These are phyloP conservation scores for Nematostella vectensis DNA, from an alignment of 92 coral and sea anemone genomes.

Conservation along the genomic window DNA sequence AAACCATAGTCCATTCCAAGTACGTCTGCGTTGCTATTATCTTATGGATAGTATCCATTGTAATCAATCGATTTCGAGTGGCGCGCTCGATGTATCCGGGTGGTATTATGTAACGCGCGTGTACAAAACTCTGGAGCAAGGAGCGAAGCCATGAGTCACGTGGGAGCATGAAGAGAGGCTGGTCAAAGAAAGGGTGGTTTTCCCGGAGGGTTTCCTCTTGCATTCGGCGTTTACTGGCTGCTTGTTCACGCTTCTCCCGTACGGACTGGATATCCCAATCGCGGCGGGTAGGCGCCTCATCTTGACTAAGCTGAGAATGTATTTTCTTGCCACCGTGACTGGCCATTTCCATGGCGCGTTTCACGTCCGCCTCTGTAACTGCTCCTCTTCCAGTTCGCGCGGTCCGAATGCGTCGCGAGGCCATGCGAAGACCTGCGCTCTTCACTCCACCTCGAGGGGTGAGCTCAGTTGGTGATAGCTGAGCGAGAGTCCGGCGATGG, in stretches of 20 bases:
- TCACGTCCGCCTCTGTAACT: constrained; percentile 48
- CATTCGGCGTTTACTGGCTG: constrained; percentile 61
- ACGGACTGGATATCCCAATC: constrained; percentile 86
- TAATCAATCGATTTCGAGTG: constrained; percentile 66
- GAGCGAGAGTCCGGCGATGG: constrained; percentile 59
- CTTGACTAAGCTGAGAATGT: constrained; percentile 53
- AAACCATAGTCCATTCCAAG: constrained; percentile 90
- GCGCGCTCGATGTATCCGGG: constrained; percentile 71
- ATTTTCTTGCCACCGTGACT: constrained; percentile 53
- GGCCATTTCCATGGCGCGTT: constrained; percentile 52
- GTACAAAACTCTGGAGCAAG: constrained; percentile 71
- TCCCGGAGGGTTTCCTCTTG: constrained; percentile 95
- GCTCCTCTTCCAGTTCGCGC: constrained; percentile 47
- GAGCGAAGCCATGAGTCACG: constrained; percentile 87
- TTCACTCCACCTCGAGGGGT: constrained; percentile 36
- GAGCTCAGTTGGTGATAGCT: constrained; percentile 67
- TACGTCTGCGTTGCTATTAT: constrained; percentile 92
- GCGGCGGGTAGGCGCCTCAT: constrained; percentile 34
- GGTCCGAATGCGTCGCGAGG: constrained; percentile 71
- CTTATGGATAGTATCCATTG: constrained; percentile 66
- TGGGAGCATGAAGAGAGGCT: constrained; percentile 82
- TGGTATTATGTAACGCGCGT: constrained; percentile 69
- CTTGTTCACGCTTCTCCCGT: constrained; percentile 89
- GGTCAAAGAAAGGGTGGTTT: constrained; percentile 95
- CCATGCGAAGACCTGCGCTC: constrained; percentile 54